Evolutionary conservation across 2,888 invertebrate species (phyloP), one percentile per base, ranked within the genome.

Genomic region (Plagodis dolabraria): DNA sequence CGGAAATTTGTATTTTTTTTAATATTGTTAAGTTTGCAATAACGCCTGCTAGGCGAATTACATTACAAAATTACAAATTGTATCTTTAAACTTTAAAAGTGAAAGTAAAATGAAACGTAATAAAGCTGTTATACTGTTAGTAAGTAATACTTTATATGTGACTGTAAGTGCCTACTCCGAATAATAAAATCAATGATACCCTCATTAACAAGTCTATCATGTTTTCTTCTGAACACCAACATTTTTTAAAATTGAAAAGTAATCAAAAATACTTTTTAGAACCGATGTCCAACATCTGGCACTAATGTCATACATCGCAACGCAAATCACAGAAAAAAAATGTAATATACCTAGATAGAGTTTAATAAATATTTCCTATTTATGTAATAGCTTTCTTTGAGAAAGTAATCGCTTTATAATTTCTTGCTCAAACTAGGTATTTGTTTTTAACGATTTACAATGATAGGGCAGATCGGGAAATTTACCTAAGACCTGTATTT

Each of bases 251-350:
- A 9, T 42, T 6, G 0, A 10, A 9, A 10, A 42, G 10, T 9
- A 10, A 42, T 10, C 2, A 1, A n/a, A 6, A 42, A 42, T 42
- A n/a, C n/a, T n/a, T 10, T 10, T n/a, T 42, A 6, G n/a, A 0
- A 42, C 42, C 42, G 42, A 42, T 42, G 47, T 35, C 35, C 5
- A 5, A n/a, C 22, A 22, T 22, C 22, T 22, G 22, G 12, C 11
- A 7, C 11, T 11, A 65, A 69, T 71, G 67, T 68, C 56, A 61
- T 38, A 68, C 60, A 69, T 66, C 66, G 58, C 63, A 60, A 57
- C 22, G 55, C 58, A 9, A 60, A 57, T 22, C 43, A 65, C 50
- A 47, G 40, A 63, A 58, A 35, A 57, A 53, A 12, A n/a, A 49
- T 54, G 45, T 57, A 60, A 55, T 43, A 44, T 51, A 53, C 55